These are phyloP conservation scores for Brassicogethes aeneus DNA, from an alignment of 2,888 invertebrate species.

Conservation along the genomic window DNA sequence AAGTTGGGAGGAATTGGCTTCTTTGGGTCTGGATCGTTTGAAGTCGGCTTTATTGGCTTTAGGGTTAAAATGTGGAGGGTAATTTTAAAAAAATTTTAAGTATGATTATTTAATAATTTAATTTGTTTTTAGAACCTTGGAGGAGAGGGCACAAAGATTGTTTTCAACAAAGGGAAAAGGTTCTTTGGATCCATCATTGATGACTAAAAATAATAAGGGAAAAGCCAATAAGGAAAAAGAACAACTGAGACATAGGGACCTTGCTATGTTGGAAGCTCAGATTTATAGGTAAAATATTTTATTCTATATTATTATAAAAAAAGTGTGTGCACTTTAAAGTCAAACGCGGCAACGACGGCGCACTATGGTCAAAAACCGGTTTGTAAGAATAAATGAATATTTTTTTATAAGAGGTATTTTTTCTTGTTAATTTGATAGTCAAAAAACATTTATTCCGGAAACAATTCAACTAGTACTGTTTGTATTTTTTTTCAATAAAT, in stretches of 20 bases:
- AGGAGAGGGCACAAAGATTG: constrained; percentile 92
- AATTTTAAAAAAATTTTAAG: constrained; percentile 12
- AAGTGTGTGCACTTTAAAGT: too few relatives aligned
- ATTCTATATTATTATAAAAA: background rate
- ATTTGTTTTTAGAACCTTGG: constrained; percentile 58
- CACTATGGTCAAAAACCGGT: too few relatives aligned
- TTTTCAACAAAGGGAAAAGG: constrained; percentile 94
- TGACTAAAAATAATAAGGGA: constrained; percentile 83
- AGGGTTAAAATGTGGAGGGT: constrained; percentile 96
- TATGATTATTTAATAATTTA: background rate
- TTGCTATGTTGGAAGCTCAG: constrained; percentile 82
- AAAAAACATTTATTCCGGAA: too few relatives aligned
- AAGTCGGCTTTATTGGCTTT: constrained; percentile 96
- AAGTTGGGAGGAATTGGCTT: constrained; percentile 94
- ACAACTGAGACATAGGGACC: constrained; percentile 69
- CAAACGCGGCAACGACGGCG: too few relatives aligned
- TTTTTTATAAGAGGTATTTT: too few relatives aligned
- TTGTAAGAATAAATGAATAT: too few relatives aligned
- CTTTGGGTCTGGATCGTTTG: constrained; percentile 90
- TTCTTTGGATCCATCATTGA: constrained; percentile 81
- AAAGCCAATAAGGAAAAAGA: constrained; percentile 53
- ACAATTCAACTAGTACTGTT: too few relatives aligned
- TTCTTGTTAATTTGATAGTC: too few relatives aligned
- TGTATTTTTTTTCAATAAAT: too few relatives aligned
- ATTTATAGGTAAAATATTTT: constrained; percentile 56